Evolutionary conservation across 2,113 vertebrate genomes (phyloP), one percentile per base, ranked within the genome.

Genomic region (Vimba vimba): DNA sequence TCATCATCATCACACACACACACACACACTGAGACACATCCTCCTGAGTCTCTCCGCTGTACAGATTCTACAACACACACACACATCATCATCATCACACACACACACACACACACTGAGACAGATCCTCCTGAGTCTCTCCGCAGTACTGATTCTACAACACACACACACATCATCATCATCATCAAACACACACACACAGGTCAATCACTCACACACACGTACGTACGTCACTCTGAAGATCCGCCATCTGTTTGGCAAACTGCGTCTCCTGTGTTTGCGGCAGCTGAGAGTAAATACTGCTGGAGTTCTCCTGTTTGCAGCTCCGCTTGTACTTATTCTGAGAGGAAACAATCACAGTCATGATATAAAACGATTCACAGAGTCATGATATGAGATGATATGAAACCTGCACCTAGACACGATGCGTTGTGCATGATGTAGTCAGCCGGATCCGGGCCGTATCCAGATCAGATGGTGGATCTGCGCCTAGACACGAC

Each of bases 261-360:
- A 99, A 96, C 74, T 96, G 95, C 2, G 90, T 98, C 87, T 99
- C 96, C 25, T 94, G 96, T 66, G 97, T 99, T 36, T 96, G 95
- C 0, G 96, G 93, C 95, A 99, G 97, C 83, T 94, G 95, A 86
- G 96, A 96, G 92, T 97, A 99, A 4, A 95, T 89, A 23, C 94
- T 93, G 87, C 93, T 95, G 87, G 93, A 91, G 87, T 94, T 92
- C 50, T 94, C 91, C 69, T 94, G 92, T 85, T 95, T 95, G 84
- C 93, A 90, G 87, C 89, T 95, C 89, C 94, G 94, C 92, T 97
- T 99, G 91, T 98, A 99, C 86, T 97, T 97, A 5, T 76, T 92
- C 94, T 94, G 88, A 21, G 85, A 43, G 62, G 27, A 52, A 79
- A 57, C 55, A 47, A 39, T 21, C 23, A 10, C 8, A 23, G 39